These are phyloP conservation scores for Eupristina koningsbergeri DNA, from an alignment of 1,140 invertebrate species.

Conservation along the genomic window DNA sequence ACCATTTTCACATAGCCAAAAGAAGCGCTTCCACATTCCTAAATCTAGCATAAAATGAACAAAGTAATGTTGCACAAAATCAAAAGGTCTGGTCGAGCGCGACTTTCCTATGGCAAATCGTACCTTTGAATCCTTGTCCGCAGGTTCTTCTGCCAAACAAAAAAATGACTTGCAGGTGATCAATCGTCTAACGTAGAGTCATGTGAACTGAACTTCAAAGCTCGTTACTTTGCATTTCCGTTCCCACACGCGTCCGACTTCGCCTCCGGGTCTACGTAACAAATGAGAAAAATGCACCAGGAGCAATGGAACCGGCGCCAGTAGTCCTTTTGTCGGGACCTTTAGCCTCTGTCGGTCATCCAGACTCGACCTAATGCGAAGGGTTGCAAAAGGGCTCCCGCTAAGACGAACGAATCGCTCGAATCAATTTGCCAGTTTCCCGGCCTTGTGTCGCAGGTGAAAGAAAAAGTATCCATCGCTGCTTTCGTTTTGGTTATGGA, in stretches of 20 bases:
- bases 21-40: neutral
- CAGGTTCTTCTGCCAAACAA: neutral
- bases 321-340: slow-evolving; percentile 37
- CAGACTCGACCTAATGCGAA: neutral
- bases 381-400: slow-evolving; percentile 23
- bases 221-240: slow-evolving; percentile 10
- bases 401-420: neutral
- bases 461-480: neutral
- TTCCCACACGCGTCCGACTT: slow-evolving; percentile 12
- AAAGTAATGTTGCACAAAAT: neutral
- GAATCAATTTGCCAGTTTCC: slow-evolving; percentile 22
- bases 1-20: too few species aligned
- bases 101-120: neutral
- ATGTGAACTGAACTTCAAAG: slow-evolving; percentile 40
- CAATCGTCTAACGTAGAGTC: slow-evolving; percentile 30
- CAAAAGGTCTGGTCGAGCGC: neutral
- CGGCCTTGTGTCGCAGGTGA: neutral
- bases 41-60: neutral
- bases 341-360: neutral
- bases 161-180: slow-evolving; percentile 27
- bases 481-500: neutral
- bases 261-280: slow-evolving; percentile 15
- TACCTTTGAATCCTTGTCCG: neutral
- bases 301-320: slow-evolving; percentile 23
- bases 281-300: slow-evolving; percentile 40